These are phyloP conservation scores for Phytoseiulus persimilis DNA, from an alignment of 2,888 invertebrate genomes.

Conservation along the genomic window DNA sequence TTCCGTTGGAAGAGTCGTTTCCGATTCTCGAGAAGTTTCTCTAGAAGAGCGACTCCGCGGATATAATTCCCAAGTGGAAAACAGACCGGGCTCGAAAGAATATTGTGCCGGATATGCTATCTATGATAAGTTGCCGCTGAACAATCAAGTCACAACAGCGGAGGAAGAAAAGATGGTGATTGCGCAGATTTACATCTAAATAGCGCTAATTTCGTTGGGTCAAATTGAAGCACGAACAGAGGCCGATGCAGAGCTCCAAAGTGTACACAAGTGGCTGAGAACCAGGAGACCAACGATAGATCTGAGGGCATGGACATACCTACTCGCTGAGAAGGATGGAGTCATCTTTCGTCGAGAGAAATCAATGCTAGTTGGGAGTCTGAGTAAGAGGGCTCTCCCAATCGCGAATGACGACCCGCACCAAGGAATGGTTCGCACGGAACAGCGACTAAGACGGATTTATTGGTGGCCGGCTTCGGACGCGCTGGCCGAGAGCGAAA, in stretches of 20 bases:
- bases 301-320: neutral
- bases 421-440: neutral
- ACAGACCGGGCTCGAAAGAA: neutral
- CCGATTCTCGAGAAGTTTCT: too few relatives aligned
- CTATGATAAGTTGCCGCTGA: neutral
- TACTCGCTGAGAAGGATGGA: neutral
- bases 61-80: neutral
- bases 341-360: neutral
- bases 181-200: neutral
- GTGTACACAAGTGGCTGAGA: neutral
- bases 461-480: neutral
- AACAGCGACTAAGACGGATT: neutral
- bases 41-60: neutral
- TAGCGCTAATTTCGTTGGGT: neutral
- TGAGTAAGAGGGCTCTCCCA: neutral
- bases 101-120: slow-evolving; percentile 8
- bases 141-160: neutral
- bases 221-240: neutral
- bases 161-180: neutral
- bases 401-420: neutral
- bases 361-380: neutral
- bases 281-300: neutral
- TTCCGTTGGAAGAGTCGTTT: too few relatives aligned
- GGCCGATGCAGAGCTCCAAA: neutral
- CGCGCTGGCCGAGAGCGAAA: neutral